Base-by-base conservation (phyloP, 1,140 invertebrate genomes). In the Ips typographus region DNA sequence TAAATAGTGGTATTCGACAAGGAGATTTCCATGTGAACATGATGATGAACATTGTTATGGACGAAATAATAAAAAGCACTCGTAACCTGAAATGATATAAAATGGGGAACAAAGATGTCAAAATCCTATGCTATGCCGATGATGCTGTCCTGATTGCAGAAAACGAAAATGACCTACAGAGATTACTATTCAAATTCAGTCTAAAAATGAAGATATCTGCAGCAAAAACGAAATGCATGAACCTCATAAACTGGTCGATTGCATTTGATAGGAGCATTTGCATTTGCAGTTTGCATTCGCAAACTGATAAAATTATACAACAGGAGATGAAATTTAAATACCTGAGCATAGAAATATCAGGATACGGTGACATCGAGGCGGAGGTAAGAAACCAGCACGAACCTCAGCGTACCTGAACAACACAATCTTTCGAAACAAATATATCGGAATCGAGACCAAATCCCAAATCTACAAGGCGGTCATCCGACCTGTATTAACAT, bases 1-100 rank as follows among this genome's bases (percentile, higher is more conserved):
- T 22, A 22, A 22, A 22, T 22, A 22, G 22, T 22, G 22, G 22
- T 22, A 22, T 66, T 56, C 64, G 53, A 66, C 52, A 66, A 57
- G 64, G 53, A 8, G 64, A 66, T 44, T 66, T 53, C n/a, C n/a
- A n/a, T n/a, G n/a, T n/a, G n/a, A n/a, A n/a, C n/a, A n/a, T n/a
- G n/a, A n/a, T n/a, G n/a, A n/a, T n/a, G n/a, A 66, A 58, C 53
- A 66, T 66, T 2, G 40, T 66, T 40, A 66, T 66, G 64, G 64
- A 58, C 44, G 38, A 57, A 40, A 43, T 66, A 58, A 40, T 66
- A 3, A 22, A 22, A 22, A 22, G 22, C 22, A 22, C 22, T 22
- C 22, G 22, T 22, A 22, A 22, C 22, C 22, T 41, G 5, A 66
- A 66, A 47, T 52, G 52, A 41, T 66, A 66, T 51, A 58, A 42